Evolutionary conservation across 2,888 invertebrate species (phyloP).

Genomic region (Uloborus plumipes): DNA sequence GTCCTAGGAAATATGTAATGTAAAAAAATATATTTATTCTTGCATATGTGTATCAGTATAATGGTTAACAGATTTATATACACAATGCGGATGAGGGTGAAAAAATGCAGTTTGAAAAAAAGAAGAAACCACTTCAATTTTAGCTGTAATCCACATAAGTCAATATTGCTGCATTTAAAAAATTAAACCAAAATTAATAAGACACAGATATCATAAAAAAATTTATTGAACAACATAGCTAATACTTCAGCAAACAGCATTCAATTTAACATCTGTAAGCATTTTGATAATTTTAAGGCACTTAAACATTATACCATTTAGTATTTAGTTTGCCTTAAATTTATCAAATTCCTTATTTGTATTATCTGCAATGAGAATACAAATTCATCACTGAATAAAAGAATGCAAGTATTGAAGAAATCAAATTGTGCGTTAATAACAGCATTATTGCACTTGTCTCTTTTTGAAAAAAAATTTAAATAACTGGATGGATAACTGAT

Average conservation of each 20-base stretch:
- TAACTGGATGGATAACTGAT: conserved; percentile 42
- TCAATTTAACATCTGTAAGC: conserved; percentile 23
- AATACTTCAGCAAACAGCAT: conserved; percentile 38
- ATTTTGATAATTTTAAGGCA: conserved; percentile 64
- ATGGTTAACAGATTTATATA: no score
- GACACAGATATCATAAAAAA: conserved; percentile 40
- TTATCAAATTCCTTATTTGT: conserved; percentile 45
- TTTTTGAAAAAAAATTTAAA: conserved; percentile 7
- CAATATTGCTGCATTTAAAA: no score
- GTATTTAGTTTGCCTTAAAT: conserved; percentile 52
- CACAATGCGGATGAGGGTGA: no score
- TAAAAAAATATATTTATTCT: no score
- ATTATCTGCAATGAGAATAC: conserved; percentile 11
- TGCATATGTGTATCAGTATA: no score
- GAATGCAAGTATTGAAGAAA: conserved; percentile 45
- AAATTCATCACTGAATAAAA: conserved; percentile 35
- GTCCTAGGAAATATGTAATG: no score
- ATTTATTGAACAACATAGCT: conserved; percentile 62
- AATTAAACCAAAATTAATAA: background rate
- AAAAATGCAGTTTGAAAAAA: no score
- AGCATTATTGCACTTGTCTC: conserved; percentile 63
- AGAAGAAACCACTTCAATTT: no score
- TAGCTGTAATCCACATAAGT: no score
- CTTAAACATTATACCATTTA: conserved; percentile 9
- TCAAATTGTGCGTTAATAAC: conserved; percentile 62